Evolutionary conservation across 1,140 invertebrate species (phyloP), one percentile per base, ranked within the genome.

Genomic region (Diabrotica undecimpunctata): DNA sequence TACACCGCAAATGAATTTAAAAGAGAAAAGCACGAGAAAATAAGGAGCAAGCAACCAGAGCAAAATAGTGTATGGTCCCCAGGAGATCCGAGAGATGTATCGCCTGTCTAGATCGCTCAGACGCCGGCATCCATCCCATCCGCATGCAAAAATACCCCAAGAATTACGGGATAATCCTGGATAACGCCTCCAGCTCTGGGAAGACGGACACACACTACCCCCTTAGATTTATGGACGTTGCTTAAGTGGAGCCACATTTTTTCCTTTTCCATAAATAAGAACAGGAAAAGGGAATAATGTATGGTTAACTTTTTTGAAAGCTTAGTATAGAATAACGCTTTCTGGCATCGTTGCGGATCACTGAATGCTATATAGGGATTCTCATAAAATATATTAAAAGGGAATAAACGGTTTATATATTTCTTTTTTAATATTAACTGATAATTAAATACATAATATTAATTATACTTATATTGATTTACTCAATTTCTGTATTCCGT

Each of bases 71-170:
- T 69, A 73, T 71, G 71, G 65, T 66, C 70, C 72, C 68, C 72
- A 25, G 14, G 70, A 64, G 72, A 67, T 68, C 14, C 54, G n/a
- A 46, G 59, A 70, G 63, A 73, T 71, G 72, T 69, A 73, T 73
- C 71, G 72, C 72, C 70, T 71, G 72, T 73, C 72, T 68, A 64
- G 68, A 71, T 73, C 72, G 72, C 68, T 73, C 72, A 73, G 67
- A 73, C 70, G 66, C 67, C 64, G 54, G 65, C 70, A 71, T 73
- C 66, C 70, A 73, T 73, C 72, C 68, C 66, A 67, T 71, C 69
- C 66, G 66, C 72, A 73, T 73, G 70, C 72, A 73, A 71, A 73
- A 73, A 73, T 73, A 71, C 61, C 62, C 64, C 62, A 58, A 59
- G 64, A 62, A 66, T 67, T 70, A 67, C 66, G 62, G 69, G 65